A percentile compares a stretch with the other conserved stretches of the same genome.
These are phyloP conservation scores for Phallusia fumigata DNA, from an alignment of 23 tunicate genomes.

Conservation along the genomic window DNA sequence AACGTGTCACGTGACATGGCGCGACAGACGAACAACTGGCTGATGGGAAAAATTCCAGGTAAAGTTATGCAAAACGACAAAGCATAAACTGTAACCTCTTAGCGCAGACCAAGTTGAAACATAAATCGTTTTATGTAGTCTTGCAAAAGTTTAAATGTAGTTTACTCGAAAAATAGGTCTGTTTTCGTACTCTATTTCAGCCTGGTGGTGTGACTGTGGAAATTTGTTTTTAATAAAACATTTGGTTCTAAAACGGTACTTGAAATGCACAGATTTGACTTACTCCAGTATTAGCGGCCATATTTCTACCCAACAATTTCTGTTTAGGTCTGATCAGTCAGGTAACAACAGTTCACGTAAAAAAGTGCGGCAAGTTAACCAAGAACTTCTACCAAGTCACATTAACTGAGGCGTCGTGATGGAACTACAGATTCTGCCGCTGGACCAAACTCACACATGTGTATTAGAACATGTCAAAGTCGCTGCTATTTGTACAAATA, in stretches of 20 bases:
- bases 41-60: conserved; percentile 50
- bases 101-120: no score
- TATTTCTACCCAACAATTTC: no score
- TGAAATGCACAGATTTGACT: no score
- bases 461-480: not conserved
- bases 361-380: not conserved
- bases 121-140: no score
- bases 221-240: no score
- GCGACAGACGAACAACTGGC: conserved; percentile 48
- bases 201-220: no score
- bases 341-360: not conserved
- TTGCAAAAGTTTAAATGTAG: no score
- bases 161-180: no score
- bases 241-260: no score
- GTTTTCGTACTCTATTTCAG: no score
- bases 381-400: not conserved
- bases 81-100: no score
- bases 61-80: not conserved
- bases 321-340: not conserved
- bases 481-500: conserved; percentile 2
- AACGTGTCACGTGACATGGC: conserved; percentile 59
- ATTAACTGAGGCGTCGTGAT: conserved; percentile 1
- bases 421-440: not conserved
- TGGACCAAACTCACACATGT: not conserved
- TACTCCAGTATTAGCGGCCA: no score